Conservation (phyloP, 2,888 invertebrate species). For the Quadroppia sp. region DNA sequence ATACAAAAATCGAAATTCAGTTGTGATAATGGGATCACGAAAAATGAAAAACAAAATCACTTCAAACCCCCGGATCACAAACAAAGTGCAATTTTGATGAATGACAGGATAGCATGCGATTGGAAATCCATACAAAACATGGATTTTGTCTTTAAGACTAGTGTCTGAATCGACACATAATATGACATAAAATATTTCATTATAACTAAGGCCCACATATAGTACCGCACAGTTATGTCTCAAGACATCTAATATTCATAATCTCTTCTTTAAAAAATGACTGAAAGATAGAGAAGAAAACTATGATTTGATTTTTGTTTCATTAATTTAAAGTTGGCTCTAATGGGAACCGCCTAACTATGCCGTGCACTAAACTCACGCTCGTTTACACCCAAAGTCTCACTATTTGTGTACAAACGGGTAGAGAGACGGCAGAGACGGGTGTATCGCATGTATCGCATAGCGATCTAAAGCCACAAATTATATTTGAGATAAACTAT, state of each 20-base stretch:
- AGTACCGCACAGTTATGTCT: not conserved
- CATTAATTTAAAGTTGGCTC: slow-evolving; percentile 29
- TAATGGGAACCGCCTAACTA: slow-evolving; percentile 17
- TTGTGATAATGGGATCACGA: slow-evolving; percentile 11
- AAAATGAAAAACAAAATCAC: not conserved
- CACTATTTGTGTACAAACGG: slow-evolving; percentile 17
- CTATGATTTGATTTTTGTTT: slow-evolving; percentile 23
- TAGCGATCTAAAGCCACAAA: slow-evolving; percentile 21
- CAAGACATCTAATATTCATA: not conserved
- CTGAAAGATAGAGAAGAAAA: not conserved
- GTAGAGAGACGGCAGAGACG: not conserved
- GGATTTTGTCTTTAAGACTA: no score
- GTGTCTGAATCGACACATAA: no score
- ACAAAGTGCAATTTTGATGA: slow-evolving; percentile 14
- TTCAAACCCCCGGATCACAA: not conserved
- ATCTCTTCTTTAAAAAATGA: not conserved
- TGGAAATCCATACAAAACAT: no score
- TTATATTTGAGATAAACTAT: slow-evolving; percentile 26
- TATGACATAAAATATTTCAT: slow-evolving; percentile 29
- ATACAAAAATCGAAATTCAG: no score
- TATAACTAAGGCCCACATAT: not conserved
- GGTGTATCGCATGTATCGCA: slow-evolving; percentile 34
- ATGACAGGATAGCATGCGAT: slow-evolving; percentile 26
- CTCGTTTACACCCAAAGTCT: slow-evolving; percentile 26
- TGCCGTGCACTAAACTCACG: slow-evolving; percentile 32